phyloP scores from a whole-genome alignment of 2,888 invertebrate genomes.

The Conus canariensis region DNA sequence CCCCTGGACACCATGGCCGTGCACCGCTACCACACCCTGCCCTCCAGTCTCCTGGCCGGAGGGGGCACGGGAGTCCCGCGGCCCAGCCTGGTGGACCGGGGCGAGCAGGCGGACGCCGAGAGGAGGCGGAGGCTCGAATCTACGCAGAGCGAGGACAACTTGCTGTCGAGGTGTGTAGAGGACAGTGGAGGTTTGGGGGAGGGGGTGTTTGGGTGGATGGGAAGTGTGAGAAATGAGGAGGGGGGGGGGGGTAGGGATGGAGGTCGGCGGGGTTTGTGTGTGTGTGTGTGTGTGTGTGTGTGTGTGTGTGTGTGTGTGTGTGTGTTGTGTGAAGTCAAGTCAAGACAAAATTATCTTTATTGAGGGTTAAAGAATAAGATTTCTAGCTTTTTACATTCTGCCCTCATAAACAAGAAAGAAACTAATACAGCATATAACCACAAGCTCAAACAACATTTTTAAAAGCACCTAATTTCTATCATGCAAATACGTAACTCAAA shows the following conservation, averaged over 20 bases:
- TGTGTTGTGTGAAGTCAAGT: too few relatives aligned
- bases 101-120: conserved; percentile 35
- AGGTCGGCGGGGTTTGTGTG: background rate
- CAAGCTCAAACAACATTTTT: too few relatives aligned
- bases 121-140: conserved; percentile 38
- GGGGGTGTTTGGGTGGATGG: background rate
- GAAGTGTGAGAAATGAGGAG: background rate
- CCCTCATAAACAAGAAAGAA: too few relatives aligned
- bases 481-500: too few relatives aligned
- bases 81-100: conserved; percentile 12
- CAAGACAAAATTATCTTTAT: too few relatives aligned
- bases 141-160: conserved; percentile 57
- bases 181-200: background rate
- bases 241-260: background rate
- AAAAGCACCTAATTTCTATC: too few relatives aligned
- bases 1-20: conserved; percentile 80
- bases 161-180: conserved; percentile 29
- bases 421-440: too few relatives aligned
- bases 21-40: conserved; percentile 68
- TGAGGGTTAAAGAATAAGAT: too few relatives aligned
- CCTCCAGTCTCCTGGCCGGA: conserved; percentile 57
- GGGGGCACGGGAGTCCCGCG: background rate
- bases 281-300: background rate
- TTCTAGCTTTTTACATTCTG: too few relatives aligned
- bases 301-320: too few relatives aligned